Percentiles rank a stretch among this genome's conserved stretches.
phyloP scores from a whole-genome alignment of 2,888 invertebrate species.

The Timema cristinae region DNA sequence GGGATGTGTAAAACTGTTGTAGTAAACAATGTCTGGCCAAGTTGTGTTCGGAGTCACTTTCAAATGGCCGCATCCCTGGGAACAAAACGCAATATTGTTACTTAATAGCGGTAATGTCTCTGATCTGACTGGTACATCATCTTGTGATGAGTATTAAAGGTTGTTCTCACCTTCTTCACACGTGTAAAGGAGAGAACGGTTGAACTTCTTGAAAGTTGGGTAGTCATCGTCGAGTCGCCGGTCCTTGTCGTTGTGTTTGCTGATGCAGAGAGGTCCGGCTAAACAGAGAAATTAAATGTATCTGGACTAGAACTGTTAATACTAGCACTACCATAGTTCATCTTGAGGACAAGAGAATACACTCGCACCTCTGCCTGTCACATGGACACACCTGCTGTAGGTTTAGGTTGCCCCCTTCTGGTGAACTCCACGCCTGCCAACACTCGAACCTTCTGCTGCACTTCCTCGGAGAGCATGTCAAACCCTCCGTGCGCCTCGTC shows the following conservation, averaged over 20 bases:
- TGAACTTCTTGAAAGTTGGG: conserved; percentile 76
- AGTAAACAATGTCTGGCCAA: conserved; percentile 90
- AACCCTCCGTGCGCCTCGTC: conserved; percentile 81
- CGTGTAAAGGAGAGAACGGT: conserved; percentile 64
- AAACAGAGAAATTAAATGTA: conserved; percentile 31
- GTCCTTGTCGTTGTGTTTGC: conserved; percentile 63
- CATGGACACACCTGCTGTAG: conserved; percentile 59
- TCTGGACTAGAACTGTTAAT: too few relatives aligned
- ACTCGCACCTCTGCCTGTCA: background rate
- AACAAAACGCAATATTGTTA: conserved; percentile 19
- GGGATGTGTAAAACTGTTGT: conserved; percentile 87
- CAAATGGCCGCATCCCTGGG: conserved; percentile 65
- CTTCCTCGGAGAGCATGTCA: conserved; percentile 65
- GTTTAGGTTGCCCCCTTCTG: conserved; percentile 74
- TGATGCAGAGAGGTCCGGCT: conserved; percentile 77
- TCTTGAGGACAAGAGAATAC: too few relatives aligned
- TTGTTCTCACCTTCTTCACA: conserved; percentile 57
- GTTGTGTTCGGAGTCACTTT: conserved; percentile 81
- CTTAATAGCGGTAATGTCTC: too few relatives aligned
- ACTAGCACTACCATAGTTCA: too few relatives aligned
- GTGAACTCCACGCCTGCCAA: conserved; percentile 78
- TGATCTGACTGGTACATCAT: background rate
- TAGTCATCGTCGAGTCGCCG: conserved; percentile 74
- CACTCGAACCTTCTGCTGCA: conserved; percentile 66
- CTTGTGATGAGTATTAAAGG: background rate